Evolutionary conservation across 2,888 invertebrate species (phyloP).

Genomic region (Tuberolachnus salignus): DNA sequence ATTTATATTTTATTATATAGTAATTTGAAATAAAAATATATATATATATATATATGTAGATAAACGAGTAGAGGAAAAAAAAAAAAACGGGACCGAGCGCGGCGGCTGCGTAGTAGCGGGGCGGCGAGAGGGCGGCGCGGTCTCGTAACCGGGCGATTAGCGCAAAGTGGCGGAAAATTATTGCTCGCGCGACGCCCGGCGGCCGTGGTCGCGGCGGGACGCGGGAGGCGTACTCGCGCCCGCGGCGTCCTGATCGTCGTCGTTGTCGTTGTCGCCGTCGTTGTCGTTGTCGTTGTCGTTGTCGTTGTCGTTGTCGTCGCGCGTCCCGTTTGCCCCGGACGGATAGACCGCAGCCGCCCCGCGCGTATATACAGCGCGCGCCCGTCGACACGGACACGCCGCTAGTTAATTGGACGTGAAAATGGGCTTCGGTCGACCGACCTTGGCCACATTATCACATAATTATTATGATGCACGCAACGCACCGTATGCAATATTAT

Average conservation of each 20-base stretch:
- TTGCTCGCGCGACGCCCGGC: background rate
- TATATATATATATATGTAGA: too few species aligned
- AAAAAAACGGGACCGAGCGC: too few species aligned
- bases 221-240: background rate
- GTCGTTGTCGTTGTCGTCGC: conserved; percentile 1
- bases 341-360: background rate
- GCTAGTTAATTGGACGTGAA: conserved; percentile 45
- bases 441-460: background rate
- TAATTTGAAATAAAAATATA: too few species aligned
- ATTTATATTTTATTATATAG: too few species aligned
- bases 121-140: background rate
- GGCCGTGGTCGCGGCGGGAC: background rate
- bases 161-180: conserved; percentile 46
- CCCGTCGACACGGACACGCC: background rate
- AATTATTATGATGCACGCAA: too few species aligned
- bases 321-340: background rate
- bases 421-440: conserved; percentile 25
- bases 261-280: too few species aligned
- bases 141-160: background rate
- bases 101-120: background rate
- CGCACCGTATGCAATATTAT: too few species aligned
- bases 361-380: too few species aligned
- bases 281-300: background rate
- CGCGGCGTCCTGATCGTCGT: background rate
- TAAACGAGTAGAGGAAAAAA: too few species aligned